phyloP scores from a whole-genome alignment of 2,888 invertebrate species.

The Glomeris marginata region DNA sequence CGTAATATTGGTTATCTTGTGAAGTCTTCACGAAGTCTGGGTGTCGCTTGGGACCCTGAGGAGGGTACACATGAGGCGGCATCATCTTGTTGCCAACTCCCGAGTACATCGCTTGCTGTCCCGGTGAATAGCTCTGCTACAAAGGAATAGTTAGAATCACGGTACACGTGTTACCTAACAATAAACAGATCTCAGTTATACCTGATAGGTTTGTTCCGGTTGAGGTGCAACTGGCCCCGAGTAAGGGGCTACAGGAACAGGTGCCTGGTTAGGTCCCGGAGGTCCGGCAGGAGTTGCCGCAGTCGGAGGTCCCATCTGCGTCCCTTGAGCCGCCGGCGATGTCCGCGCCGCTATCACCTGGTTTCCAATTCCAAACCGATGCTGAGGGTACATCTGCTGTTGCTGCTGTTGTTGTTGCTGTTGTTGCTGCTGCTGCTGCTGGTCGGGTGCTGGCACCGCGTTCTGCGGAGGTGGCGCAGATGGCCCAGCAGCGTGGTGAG shows the following conservation, averaged over 20 bases:
- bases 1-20: neutral
- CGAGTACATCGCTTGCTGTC: conserved; percentile 12
- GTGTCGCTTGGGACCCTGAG: conserved; percentile 20
- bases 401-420: conserved; percentile 31
- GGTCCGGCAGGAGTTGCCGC: conserved; percentile 18
- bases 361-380: conserved; percentile 20
- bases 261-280: conserved; percentile 16
- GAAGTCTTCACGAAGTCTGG: conserved; percentile 20
- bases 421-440: conserved; percentile 32
- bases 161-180: conserved; percentile 1
- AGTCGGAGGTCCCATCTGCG: conserved; percentile 15
- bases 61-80: conserved; percentile 25
- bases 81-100: conserved; percentile 13
- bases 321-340: conserved; percentile 4
- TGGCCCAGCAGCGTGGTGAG: no score
- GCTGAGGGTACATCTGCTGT: conserved; percentile 32
- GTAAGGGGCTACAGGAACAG: conserved; percentile 2
- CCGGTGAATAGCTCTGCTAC: conserved; percentile 9
- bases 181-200: conserved; percentile 1
- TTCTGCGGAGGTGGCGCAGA: no score
- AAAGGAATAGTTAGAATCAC: neutral
- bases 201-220: neutral
- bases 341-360: conserved; percentile 7
- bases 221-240: neutral
- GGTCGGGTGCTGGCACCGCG: conserved; percentile 21